phyloP scores from a whole-genome alignment of 2,888 invertebrate genomes.

The Drosophila neoperkinsi region DNA sequence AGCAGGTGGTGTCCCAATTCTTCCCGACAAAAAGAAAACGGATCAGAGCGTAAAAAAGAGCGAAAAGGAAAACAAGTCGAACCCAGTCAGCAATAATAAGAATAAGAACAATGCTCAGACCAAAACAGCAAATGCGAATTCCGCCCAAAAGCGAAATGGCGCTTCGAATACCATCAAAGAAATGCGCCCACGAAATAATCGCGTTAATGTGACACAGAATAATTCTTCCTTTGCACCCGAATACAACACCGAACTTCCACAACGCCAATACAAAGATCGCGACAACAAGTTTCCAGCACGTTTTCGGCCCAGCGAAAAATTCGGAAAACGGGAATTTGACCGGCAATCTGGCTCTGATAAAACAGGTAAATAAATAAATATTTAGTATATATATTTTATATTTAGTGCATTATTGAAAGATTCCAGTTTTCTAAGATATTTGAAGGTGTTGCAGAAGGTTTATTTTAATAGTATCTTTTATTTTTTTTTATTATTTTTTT shows the following conservation, averaged over 20 bases:
- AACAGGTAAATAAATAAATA: conserved; percentile 87
- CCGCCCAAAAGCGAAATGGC: conserved; percentile 16
- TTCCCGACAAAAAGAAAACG: conserved; percentile 48
- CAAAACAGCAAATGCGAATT: conserved; percentile 29
- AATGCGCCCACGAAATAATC: conserved; percentile 86
- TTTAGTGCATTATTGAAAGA: not conserved
- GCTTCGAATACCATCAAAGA: conserved; percentile 86
- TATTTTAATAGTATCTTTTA: not conserved
- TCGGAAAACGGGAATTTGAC: conserved; percentile 97
- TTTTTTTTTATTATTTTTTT: not conserved
- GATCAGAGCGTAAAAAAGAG: conserved; percentile 59
- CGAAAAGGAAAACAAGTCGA: conserved; percentile 83
- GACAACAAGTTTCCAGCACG: conserved; percentile 84
- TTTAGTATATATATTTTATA: not conserved
- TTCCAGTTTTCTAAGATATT: not conserved
- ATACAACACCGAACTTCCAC: conserved; percentile 84
- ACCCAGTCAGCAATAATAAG: conserved; percentile 42
- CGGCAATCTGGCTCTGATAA: conserved; percentile 97
- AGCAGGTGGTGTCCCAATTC: conserved; percentile 12
- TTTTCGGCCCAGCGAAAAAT: conserved; percentile 85
- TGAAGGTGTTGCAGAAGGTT: not conserved
- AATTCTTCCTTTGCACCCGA: conserved; percentile 73
- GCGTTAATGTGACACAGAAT: conserved; percentile 32
- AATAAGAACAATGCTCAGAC: conserved; percentile 68
- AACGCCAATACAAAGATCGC: conserved; percentile 83